Evolutionary conservation across 2,888 invertebrate species (phyloP).

Genomic region (Nephrotoma guestfalica): DNA sequence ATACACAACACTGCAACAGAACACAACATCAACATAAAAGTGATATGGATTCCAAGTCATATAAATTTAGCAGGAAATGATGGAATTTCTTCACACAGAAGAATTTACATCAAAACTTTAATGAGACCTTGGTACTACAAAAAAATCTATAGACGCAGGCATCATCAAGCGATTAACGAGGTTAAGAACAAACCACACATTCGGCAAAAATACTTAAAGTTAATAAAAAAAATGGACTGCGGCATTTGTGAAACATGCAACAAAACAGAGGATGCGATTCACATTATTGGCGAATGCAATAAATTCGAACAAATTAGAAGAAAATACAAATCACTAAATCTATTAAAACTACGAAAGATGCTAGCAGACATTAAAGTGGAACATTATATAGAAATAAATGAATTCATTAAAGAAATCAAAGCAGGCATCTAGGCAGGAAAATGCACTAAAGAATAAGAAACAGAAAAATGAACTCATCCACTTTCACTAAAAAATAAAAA

Average conservation of each 20-base stretch:
- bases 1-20: background rate
- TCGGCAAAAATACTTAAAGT: background rate
- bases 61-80: background rate
- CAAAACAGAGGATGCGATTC: background rate
- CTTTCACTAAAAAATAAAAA: too few species aligned
- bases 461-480: too few species aligned
- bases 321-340: background rate
- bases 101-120: background rate
- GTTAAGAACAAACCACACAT: background rate
- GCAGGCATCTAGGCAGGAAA: background rate
- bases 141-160: background rate
- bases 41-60: background rate
- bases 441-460: too few species aligned
- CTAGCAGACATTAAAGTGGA: background rate
- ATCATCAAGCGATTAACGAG: background rate
- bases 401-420: background rate
- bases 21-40: background rate
- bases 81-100: background rate
- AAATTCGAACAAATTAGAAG: background rate
- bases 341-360: background rate
- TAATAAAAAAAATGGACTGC: background rate
- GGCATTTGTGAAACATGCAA: background rate
- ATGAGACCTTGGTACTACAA: background rate
- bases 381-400: background rate
- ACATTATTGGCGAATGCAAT: background rate